Conservation (phyloP, 2,797 vertebrate species). For the Cyprinella venusta region DNA sequence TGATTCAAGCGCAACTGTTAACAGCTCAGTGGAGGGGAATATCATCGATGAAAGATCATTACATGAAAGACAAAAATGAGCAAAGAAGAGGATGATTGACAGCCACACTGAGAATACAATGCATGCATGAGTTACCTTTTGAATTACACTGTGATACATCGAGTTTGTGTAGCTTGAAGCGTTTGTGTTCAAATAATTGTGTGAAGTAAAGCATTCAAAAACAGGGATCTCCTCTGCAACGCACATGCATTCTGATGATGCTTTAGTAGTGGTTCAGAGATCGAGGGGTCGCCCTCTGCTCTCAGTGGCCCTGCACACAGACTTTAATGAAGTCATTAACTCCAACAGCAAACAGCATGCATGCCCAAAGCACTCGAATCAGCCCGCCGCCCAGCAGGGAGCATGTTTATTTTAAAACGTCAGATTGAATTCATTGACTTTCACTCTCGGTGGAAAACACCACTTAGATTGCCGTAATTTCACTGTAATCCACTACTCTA, state of each 20-base stretch:
- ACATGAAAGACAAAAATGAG: neutral
- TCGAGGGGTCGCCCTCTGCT: constrained; percentile 34
- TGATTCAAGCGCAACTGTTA: neutral
- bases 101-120: neutral
- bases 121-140: neutral
- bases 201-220: neutral
- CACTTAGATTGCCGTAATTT: neutral
- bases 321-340: constrained; percentile 60
- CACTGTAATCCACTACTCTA: neutral
- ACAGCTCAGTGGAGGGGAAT: neutral
- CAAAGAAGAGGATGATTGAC: neutral
- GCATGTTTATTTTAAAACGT: constrained; percentile 52
- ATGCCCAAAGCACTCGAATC: constrained; percentile 13
- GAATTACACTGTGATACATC: neutral
- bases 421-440: constrained; percentile 49
- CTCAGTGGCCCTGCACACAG: constrained; percentile 31
- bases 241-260: constrained; percentile 51
- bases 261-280: constrained; percentile 27
- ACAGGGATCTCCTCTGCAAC: constrained; percentile 11
- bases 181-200: neutral
- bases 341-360: constrained; percentile 41
- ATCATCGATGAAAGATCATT: neutral
- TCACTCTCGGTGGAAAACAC: constrained; percentile 10
- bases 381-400: constrained; percentile 27
- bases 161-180: neutral